phyloP scores from a whole-genome alignment of 1,140 invertebrate species.

The Micrasema minimum region DNA sequence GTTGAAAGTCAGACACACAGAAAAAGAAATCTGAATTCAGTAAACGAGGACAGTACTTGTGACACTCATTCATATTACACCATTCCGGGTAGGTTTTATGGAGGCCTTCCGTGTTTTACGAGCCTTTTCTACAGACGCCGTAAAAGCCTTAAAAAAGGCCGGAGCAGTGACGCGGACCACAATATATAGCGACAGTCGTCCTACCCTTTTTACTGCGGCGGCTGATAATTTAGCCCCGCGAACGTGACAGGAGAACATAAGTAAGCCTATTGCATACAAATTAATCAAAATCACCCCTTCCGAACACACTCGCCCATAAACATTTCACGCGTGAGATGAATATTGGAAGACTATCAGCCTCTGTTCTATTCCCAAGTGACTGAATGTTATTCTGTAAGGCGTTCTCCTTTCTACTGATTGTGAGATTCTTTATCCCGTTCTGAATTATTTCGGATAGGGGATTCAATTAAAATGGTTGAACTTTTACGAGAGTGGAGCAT shows the following conservation, averaged over 20 bases:
- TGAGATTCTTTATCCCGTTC: neutral
- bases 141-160: constrained; percentile 30
- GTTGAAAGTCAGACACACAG: too few relatives aligned
- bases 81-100: neutral
- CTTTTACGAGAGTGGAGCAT: neutral
- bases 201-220: constrained; percentile 38
- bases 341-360: constrained; percentile 28
- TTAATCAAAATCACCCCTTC: constrained; percentile 46
- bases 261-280: constrained; percentile 48
- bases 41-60: neutral
- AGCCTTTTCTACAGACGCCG: constrained; percentile 15
- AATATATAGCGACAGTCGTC: constrained; percentile 28
- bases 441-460: neutral
- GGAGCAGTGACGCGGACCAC: constrained; percentile 15
- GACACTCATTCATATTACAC: neutral
- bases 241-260: constrained; percentile 38
- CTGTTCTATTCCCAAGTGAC: constrained; percentile 7
- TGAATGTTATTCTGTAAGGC: neutral
- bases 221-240: constrained; percentile 39
- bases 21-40: too few relatives aligned
- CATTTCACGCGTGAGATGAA: constrained; percentile 40
- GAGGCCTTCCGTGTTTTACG: constrained; percentile 31
- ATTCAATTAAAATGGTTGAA: constrained; percentile 8
- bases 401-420: constrained; percentile 17
- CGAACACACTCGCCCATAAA: constrained; percentile 25